Evolutionary conservation across 1,140 invertebrate species (phyloP), one percentile per base, ranked within the genome.

Genomic region (Drosophila nigromelanica): DNA sequence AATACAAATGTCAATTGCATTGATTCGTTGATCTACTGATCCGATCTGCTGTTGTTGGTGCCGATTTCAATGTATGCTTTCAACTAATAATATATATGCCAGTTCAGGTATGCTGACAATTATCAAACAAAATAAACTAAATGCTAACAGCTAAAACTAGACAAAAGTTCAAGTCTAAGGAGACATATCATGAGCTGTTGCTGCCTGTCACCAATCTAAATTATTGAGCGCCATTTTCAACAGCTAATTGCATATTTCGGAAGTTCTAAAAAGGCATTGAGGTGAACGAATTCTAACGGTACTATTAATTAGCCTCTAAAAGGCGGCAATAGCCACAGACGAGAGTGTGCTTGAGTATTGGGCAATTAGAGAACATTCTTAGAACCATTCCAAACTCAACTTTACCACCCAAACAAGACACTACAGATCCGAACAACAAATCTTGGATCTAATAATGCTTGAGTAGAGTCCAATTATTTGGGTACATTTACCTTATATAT

Each of bases 1-100:
- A 85, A 85, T 85, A 73, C 43, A 77, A 85, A 85, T 77, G 80
- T 15, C 80, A 76, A 85, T 85, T 85, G 47, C 80, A 50, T 78
- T 55, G 59, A 61, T 15, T 27, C 10, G 5, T 12, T 60, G 56
- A 56, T 35, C 30, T 69, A 45, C 4, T 24, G 59, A 69, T 54
- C 45, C 5, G 33, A 18, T 40, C 30, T 54, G 40, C 40, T 56
- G 45, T 64, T 61, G 45, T 40, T 73, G 60, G 27, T 24, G 37
- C 43, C 40, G 39, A 33, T 68, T 21, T 45, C 21, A 51, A 61
- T 47, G 33, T 62, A 54, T 62, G 61, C 30, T 45, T 5, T 27
- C 37, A 55, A 47, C 18, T 48, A 58, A 37, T 24, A 24, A 6
- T 27, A 27, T 27, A 27, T 27, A 27, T 27, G 27, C 5, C 5